Base-by-base conservation (phyloP, 2,797 vertebrate genomes). In the Gouania willdenowi region DNA sequence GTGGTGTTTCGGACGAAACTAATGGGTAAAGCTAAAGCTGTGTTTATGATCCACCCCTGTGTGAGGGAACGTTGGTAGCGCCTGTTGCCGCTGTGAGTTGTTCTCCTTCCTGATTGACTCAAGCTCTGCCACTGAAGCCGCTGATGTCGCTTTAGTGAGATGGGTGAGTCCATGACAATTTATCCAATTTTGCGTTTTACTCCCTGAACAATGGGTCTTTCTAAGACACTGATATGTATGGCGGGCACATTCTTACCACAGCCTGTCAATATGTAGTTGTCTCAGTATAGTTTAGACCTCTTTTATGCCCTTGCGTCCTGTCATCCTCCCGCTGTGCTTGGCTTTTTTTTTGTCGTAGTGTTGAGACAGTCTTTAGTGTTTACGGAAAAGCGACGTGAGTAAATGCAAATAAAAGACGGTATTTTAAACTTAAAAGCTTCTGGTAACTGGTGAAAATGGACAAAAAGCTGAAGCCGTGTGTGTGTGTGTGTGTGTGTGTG, bases 21-120 rank as follows among this genome's bases (percentile, higher is more conserved):
- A 0, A 0, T 4, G n/a, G 4, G 16, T 25, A 1, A 10, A 12
- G 4, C 16, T 10, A 32, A 43, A 22, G 10, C 2, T 5, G 2
- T 4, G 1, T 16, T 1, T 2, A 0, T 6, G 1, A 3, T 5
- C 2, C 16, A 1, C 49, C 72, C 72, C 56, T 14, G 1, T 11
- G 1, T n/a, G 12, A 26, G 1, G 1, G 0, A 0, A 2, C 63
- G 31, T 65, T 90, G 86, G 88, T 82, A 40, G 27, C 44, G 32
- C 71, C 87, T 82, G 77, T 85, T 83, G 82, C 87, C 82, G 73
- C 65, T 84, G 75, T 63, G 42, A 59, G 60, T 56, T 66, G 66
- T 73, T 81, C 69, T 47, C 37, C 80, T 85, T 86, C 83, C 79
- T 86, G 80, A 68, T 58, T 43, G 66, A 64, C 71, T 56, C 66